Conservation (phyloP, 53 echinoderm and acorn worm genomes). For the Actinopyga echinites region DNA sequence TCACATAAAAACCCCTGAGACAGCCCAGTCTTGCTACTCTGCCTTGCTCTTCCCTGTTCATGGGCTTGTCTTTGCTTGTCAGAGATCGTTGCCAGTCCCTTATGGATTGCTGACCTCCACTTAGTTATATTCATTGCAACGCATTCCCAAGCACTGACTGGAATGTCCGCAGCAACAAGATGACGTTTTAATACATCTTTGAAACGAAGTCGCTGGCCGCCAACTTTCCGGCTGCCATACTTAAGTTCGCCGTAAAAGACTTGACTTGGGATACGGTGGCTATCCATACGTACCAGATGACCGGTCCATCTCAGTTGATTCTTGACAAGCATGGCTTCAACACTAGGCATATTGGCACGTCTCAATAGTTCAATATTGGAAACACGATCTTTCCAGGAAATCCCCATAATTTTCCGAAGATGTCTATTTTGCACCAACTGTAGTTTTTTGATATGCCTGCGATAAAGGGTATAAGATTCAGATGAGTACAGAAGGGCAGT, state of each 20-base stretch:
- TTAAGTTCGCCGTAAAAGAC: constrained; percentile 47
- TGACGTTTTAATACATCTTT: too few relatives aligned
- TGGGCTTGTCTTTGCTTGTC: too few relatives aligned
- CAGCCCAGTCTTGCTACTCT: too few relatives aligned
- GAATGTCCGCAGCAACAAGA: too few relatives aligned
- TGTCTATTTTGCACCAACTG: too few relatives aligned
- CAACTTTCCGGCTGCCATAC: background rate
- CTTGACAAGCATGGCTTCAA: too few relatives aligned
- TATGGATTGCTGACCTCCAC: too few relatives aligned
- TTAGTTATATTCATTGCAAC: too few relatives aligned
- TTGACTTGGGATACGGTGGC: too few relatives aligned
- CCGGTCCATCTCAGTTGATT: constrained; percentile 49
- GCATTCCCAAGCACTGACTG: background rate
- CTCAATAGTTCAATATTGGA: constrained; percentile 8
- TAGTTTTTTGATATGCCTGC: background rate
- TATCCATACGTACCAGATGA: constrained; percentile 41
- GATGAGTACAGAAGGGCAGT: constrained; percentile 15
- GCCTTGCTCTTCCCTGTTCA: too few relatives aligned
- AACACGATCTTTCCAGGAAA: background rate
- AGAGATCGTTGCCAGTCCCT: too few relatives aligned
- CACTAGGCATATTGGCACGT: constrained; percentile 32
- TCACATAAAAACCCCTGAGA: too few relatives aligned
- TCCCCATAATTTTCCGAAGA: background rate
- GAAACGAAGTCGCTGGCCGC: background rate
- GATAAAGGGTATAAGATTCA: background rate